These are phyloP conservation scores for Lepas anatifera DNA, from an alignment of 2,888 invertebrate genomes.

Conservation along the genomic window DNA sequence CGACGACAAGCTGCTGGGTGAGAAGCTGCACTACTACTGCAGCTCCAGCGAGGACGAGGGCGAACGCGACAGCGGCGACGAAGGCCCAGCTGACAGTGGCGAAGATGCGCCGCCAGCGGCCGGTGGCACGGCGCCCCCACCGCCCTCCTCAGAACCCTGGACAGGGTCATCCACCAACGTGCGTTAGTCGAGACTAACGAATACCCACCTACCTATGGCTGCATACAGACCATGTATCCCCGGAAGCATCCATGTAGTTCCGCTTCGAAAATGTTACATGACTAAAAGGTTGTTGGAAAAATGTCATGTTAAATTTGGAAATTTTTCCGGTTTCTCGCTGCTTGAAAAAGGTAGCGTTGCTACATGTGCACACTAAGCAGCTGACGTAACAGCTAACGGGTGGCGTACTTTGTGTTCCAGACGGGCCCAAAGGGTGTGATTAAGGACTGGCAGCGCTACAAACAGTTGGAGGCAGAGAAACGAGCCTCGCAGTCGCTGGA, in stretches of 20 bases:
- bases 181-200: too few relatives aligned
- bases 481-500: conserved; percentile 62
- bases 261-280: too few relatives aligned
- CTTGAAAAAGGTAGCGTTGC: too few relatives aligned
- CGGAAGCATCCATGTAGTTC: too few relatives aligned
- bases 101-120: background rate
- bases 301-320: too few relatives aligned
- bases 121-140: background rate
- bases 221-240: too few relatives aligned
- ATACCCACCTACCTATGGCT: too few relatives aligned
- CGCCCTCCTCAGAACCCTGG: background rate
- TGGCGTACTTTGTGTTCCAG: too few relatives aligned
- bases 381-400: too few relatives aligned
- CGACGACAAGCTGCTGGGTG: conserved; percentile 87
- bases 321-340: too few relatives aligned
- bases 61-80: conserved; percentile 36
- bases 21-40: conserved; percentile 87
- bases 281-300: too few relatives aligned
- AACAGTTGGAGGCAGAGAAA: conserved; percentile 74
- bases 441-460: conserved; percentile 87
- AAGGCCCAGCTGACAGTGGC: conserved; percentile 26
- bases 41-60: conserved; percentile 70
- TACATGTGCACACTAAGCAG: too few relatives aligned
- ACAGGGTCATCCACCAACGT: background rate
- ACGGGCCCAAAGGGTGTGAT: conserved; percentile 96